Percentiles rank a stretch among this genome's conserved stretches.
These are phyloP conservation scores for Nephrotoma guestfalica DNA, from an alignment of 2,888 invertebrate genomes.

Conservation along the genomic window DNA sequence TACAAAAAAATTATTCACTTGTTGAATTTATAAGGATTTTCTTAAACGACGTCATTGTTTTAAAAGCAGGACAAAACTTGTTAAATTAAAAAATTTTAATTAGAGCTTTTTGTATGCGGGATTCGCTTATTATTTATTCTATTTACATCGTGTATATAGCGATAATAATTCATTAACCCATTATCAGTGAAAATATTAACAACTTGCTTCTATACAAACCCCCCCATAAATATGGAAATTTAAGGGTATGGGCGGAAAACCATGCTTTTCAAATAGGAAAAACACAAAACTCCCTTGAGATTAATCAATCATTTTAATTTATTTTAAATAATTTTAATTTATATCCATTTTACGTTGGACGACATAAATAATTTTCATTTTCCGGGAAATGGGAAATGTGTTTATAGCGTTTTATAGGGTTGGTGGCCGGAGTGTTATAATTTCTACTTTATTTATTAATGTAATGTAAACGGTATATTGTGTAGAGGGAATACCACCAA, in stretches of 20 bases:
- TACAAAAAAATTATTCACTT: neutral
- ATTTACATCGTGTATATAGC: too few species aligned
- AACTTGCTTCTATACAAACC: neutral
- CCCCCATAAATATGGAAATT: neutral
- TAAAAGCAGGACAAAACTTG: too few species aligned
- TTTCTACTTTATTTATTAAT: neutral
- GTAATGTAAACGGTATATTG: neutral
- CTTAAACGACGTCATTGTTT: too few species aligned
- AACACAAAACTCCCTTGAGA: neutral
- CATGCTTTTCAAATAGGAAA: neutral
- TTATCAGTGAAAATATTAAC: neutral
- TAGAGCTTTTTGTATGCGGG: too few species aligned
- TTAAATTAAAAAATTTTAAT: too few species aligned
- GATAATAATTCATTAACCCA: neutral
- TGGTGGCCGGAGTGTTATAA: neutral
- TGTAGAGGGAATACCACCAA: neutral
- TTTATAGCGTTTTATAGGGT: neutral
- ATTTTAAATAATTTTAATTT: neutral
- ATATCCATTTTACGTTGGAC: neutral
- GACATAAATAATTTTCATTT: neutral
- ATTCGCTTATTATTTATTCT: too few species aligned
- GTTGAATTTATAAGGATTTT: neutral
- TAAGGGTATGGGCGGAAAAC: neutral
- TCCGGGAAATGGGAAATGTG: neutral
- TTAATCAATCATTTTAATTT: neutral